Evolutionary conservation across 2,888 invertebrate genomes (phyloP).

Genomic region (Apocheima hispidaria): DNA sequence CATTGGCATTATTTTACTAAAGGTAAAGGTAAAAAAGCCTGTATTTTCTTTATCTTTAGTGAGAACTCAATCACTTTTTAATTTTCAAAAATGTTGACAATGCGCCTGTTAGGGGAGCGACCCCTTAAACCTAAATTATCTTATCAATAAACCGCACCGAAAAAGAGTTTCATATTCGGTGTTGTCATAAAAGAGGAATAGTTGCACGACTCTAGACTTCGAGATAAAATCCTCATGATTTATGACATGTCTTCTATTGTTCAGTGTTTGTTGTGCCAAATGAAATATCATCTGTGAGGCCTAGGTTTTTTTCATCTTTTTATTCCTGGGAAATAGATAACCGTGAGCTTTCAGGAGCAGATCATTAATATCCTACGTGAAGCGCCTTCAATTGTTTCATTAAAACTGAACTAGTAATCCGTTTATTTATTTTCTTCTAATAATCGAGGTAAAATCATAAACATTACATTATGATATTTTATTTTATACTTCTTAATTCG

Average conservation of each 20-base stretch:
- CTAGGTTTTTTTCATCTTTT: conserved; percentile 29
- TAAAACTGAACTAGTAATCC: no score
- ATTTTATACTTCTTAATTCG: no score
- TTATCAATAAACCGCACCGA: conserved; percentile 20
- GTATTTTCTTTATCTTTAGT: no score
- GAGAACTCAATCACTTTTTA: no score
- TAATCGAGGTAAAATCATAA: no score
- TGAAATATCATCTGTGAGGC: conserved; percentile 53
- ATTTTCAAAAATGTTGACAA: no score
- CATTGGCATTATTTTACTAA: no score
- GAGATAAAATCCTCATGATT: conserved; percentile 64
- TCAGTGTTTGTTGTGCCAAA: conserved; percentile 61
- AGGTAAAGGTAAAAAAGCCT: no score
- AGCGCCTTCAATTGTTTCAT: neutral
- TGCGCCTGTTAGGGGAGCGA: no score
- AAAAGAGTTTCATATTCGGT: conserved; percentile 20
- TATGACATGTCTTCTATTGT: conserved; percentile 62
- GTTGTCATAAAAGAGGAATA: conserved; percentile 45
- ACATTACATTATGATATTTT: no score
- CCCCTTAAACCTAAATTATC: neutral
- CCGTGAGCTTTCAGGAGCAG: neutral
- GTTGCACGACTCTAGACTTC: conserved; percentile 51
- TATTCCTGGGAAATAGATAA: conserved; percentile 13
- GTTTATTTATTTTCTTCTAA: no score
- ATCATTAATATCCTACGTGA: neutral